Percentiles rank a stretch among this genome's conserved stretches.
phyloP scores from a whole-genome alignment of 1,140 invertebrate species.

The Drosophila nigrodunni region DNA sequence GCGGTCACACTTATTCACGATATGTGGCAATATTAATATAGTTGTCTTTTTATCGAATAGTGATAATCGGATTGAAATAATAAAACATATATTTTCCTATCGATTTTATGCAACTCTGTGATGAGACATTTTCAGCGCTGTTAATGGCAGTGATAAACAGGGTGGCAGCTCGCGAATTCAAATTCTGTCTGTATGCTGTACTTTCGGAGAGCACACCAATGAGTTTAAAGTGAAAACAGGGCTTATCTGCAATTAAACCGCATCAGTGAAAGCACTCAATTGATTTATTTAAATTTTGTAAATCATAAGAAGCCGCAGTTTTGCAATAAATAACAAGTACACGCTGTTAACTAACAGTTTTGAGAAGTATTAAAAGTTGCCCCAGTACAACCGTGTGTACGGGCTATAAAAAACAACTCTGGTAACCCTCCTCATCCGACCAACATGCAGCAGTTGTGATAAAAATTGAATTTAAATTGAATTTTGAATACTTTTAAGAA shows the following conservation, averaged over 20 bases:
- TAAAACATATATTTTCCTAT: not conserved
- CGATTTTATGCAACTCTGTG: not conserved
- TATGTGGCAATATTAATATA: conserved; percentile 6
- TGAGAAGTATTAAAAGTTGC: conserved; percentile 6
- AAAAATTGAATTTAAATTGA: conserved; percentile 51
- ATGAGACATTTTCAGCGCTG: not conserved
- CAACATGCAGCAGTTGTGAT: conserved; percentile 53
- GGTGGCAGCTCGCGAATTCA: conserved; percentile 17
- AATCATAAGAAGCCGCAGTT: not conserved
- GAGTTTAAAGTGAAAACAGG: not conserved
- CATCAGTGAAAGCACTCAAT: not conserved
- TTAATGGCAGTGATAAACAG: not conserved
- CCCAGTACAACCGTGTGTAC: conserved; percentile 37
- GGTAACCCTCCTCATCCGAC: conserved; percentile 39
- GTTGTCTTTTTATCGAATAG: not conserved
- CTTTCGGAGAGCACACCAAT: not conserved
- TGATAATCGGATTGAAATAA: not conserved
- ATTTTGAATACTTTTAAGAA: conserved; percentile 43
- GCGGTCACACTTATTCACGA: conserved; percentile 21
- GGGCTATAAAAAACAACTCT: conserved; percentile 38
- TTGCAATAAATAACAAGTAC: not conserved
- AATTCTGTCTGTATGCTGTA: not conserved
- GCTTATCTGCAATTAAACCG: not conserved
- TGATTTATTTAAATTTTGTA: not conserved
- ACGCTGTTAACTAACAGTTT: conserved; percentile 1